Evolutionary conservation across 2,797 vertebrate genomes (phyloP), one percentile per base, ranked within the genome.

Genomic region (Sebastes nivosus): DNA sequence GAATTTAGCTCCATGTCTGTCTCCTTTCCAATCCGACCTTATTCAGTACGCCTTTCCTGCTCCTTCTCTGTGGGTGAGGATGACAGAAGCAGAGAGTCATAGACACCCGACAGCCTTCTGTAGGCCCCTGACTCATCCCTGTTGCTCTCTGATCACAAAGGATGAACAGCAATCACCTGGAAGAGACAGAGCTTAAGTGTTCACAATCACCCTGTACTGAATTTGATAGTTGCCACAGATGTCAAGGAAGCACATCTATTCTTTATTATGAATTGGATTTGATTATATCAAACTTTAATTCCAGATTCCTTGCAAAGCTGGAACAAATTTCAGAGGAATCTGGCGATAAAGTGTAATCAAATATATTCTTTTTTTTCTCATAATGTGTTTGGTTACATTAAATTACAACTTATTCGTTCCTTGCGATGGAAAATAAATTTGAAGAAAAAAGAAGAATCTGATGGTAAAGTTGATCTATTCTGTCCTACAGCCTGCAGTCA

Each of bases 91-190:
- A 20, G 63, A 34, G 73, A 69, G 72, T 77, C 75, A 72, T 4
- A 72, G 70, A 72, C 20, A 16, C 38, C 76, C 59, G 32, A 4
- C 67, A 52, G 80, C 58, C 58, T 32, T 77, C 52, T 61, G 58
- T 69, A 52, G 72, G 50, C 32, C 73, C 42, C 25, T 3, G 71
- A 84, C 77, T 79, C 70, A 81, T 86, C 72, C 59, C 75, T n/a
- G 75, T 79, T 77, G 73, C 66, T 83, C 76, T 60, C 72, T 86
- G 78, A 87, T 86, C 77, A 77, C 73, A 70, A 58, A 58, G 61
- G 74, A 87, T 74, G 87, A 86, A 42, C 80, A 60, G 68, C 75
- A 76, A 66, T 83, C 80, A 86, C 80, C 75, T 81, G 50, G 81
- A 65, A 79, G 61, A 73, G 58, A 67, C 68, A 25, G 30, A 66